Percentiles rank a stretch among this genome's conserved stretches.
Conservation (phyloP, 2,113 vertebrate species). For the Synchiropus splendidus region DNA sequence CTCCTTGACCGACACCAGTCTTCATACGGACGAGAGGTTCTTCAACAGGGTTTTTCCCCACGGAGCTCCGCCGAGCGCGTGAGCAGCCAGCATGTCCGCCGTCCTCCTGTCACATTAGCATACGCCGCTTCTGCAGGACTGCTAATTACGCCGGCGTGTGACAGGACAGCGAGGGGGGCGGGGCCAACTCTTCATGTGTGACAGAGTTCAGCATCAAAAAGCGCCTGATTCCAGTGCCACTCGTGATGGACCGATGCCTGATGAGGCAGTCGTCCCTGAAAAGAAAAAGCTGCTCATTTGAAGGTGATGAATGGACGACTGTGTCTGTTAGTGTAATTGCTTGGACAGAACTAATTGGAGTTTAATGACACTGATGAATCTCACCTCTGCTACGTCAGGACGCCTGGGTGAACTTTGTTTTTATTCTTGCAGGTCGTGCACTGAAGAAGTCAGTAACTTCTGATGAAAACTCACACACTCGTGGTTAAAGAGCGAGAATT, state of each 20-base stretch:
- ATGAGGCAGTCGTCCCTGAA: no score
- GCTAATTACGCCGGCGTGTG: constrained; percentile 54
- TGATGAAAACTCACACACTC: no score
- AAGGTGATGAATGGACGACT: constrained; percentile 1
- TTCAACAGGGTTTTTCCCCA: constrained; percentile 5
- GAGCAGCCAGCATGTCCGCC: constrained; percentile 37
- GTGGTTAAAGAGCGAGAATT: no score
- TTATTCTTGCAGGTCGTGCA: no score
- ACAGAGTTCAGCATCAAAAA: constrained; percentile 5
- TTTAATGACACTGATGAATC: constrained; percentile 9
- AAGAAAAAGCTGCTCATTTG: constrained; percentile 13
- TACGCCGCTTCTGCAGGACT: constrained; percentile 38
- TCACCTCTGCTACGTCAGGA: constrained; percentile 2
- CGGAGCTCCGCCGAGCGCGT: constrained; percentile 19
- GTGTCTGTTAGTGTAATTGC: constrained; percentile 19
- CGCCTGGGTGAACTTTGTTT: no score
- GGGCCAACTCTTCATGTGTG: constrained; percentile 7
- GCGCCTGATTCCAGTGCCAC: constrained; percentile 10
- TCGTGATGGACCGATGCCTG: constrained; percentile 5
- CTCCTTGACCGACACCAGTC: constrained; percentile 12
- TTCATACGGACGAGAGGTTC: constrained; percentile 1
- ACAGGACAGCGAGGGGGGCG: constrained; percentile 21
- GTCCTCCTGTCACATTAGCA: constrained; percentile 57
- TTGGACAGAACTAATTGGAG: no score
- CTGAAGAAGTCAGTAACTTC: no score